These are phyloP conservation scores for Pseudomyrmex sp. DNA, from an alignment of 1,140 invertebrate species.

Conservation along the genomic window DNA sequence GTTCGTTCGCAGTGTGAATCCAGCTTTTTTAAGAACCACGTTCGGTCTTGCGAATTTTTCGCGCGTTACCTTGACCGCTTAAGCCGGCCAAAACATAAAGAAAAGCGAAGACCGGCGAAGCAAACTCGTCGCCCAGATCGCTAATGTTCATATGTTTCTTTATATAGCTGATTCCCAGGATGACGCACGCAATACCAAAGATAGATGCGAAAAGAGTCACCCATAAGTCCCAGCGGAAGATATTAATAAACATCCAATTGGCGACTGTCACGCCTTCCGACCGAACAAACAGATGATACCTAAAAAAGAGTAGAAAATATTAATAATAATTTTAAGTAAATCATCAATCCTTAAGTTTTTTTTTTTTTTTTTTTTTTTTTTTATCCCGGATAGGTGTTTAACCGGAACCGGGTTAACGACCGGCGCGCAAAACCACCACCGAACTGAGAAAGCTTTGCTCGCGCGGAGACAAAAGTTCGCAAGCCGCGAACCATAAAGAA, in stretches of 20 bases:
- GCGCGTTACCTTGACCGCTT: slow-evolving; percentile 71
- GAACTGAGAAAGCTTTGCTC: slow-evolving; percentile 30
- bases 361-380: neutral
- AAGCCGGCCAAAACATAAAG: slow-evolving; percentile 70
- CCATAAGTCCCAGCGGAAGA: slow-evolving; percentile 70
- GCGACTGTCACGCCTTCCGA: slow-evolving; percentile 66
- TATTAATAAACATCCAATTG: slow-evolving; percentile 70
- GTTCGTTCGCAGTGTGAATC: too few species aligned
- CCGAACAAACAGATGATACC: slow-evolving; percentile 70
- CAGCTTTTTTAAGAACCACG: too few species aligned
- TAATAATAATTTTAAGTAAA: neutral
- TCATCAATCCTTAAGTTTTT: too few species aligned
- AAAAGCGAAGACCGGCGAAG: slow-evolving; percentile 65
- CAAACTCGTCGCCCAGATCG: slow-evolving; percentile 65
- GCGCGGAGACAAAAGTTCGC: too few species aligned
- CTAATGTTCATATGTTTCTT: slow-evolving; percentile 57
- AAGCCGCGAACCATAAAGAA: neutral
- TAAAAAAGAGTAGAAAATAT: neutral
- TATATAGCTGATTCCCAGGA: slow-evolving; percentile 60
- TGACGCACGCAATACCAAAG: slow-evolving; percentile 33
- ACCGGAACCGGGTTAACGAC: slow-evolving; percentile 52
- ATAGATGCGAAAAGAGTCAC: slow-evolving; percentile 47
- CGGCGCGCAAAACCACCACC: slow-evolving; percentile 25
- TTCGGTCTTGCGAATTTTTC: too few species aligned
- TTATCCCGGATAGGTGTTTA: neutral